phyloP scores from a whole-genome alignment of 2,797 vertebrate species.

The Erpetoichthys calabaricus region DNA sequence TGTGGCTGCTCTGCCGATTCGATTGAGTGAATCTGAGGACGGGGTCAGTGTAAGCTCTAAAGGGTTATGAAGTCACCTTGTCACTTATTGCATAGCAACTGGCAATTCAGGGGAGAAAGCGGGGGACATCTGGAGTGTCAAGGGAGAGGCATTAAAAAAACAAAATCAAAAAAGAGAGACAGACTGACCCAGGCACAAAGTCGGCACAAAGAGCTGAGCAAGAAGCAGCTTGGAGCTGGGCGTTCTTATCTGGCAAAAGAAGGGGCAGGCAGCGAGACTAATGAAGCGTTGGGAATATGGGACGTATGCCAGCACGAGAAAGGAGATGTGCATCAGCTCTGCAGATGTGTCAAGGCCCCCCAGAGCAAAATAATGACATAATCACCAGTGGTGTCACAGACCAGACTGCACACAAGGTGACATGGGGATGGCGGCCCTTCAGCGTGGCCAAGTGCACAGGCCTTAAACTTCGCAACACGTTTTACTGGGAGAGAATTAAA shows the following conservation, averaged over 20 bases:
- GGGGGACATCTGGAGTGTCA: slow-evolving; percentile 36
- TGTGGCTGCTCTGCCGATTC: slow-evolving; percentile 1
- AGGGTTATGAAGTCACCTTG: slow-evolving; percentile 48
- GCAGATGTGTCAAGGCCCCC: slow-evolving; percentile 85
- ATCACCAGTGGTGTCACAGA: slow-evolving; percentile 97
- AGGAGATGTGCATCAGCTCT: slow-evolving; percentile 85
- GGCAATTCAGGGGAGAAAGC: slow-evolving; percentile 19
- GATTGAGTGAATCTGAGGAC: slow-evolving; percentile 13
- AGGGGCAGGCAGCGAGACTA: slow-evolving; percentile 63
- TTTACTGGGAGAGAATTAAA: too few relatives aligned
- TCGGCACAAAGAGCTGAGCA: slow-evolving; percentile 53
- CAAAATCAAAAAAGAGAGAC: slow-evolving; percentile 46
- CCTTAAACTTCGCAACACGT: neutral
- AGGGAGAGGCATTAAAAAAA: slow-evolving; percentile 40
- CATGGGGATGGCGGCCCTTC: slow-evolving; percentile 55
- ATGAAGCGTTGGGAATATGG: slow-evolving; percentile 63
- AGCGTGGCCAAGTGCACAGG: slow-evolving; percentile 41
- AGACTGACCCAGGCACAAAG: slow-evolving; percentile 42
- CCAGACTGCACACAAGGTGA: slow-evolving; percentile 96
- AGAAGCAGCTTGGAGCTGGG: slow-evolving; percentile 64
- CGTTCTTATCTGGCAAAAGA: slow-evolving; percentile 63
- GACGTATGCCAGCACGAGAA: slow-evolving; percentile 56
- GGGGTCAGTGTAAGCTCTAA: slow-evolving; percentile 24
- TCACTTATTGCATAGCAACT: slow-evolving; percentile 25
- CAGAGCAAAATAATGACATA: slow-evolving; percentile 97